Evolutionary conservation across 2,888 invertebrate species (phyloP).

Genomic region (Pemphredon lugubris): DNA sequence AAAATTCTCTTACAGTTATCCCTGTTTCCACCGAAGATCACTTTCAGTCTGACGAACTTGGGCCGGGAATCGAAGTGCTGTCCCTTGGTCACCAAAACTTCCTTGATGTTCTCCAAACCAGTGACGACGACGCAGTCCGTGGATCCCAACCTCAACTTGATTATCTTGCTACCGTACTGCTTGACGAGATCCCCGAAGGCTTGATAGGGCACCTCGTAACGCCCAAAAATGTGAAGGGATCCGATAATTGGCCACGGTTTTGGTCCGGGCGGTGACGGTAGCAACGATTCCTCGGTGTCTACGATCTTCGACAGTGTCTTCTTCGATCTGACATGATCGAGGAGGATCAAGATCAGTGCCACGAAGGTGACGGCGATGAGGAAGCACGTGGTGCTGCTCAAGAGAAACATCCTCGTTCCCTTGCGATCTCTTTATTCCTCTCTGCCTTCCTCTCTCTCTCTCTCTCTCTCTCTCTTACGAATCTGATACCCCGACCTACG

Average conservation of each 20-base stretch:
- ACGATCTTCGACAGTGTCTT: conserved; percentile 42
- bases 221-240: conserved; percentile 83
- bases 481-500: conserved; percentile 37
- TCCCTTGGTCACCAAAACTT: conserved; percentile 83
- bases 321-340: conserved; percentile 65
- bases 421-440: background rate
- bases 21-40: conserved; percentile 85
- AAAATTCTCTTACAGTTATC: conserved; percentile 84
- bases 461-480: background rate
- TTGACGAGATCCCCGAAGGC: conserved; percentile 83
- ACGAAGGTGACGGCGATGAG: conserved; percentile 67
- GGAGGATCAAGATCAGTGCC: conserved; percentile 65
- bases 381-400: conserved; percentile 72
- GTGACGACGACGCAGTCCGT: conserved; percentile 84
- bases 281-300: conserved; percentile 54
- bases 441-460: background rate
- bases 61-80: conserved; percentile 86
- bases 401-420: conserved; percentile 58
- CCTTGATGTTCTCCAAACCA: conserved; percentile 84
- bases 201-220: conserved; percentile 84
- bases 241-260: conserved; percentile 83
- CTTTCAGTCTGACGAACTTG: conserved; percentile 84
- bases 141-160: conserved; percentile 83
- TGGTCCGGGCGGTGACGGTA: conserved; percentile 82
- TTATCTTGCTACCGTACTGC: conserved; percentile 82